Evolutionary conservation across 92 coral and sea anemone species (phyloP).

Genomic region (Paramuricea clavata): DNA sequence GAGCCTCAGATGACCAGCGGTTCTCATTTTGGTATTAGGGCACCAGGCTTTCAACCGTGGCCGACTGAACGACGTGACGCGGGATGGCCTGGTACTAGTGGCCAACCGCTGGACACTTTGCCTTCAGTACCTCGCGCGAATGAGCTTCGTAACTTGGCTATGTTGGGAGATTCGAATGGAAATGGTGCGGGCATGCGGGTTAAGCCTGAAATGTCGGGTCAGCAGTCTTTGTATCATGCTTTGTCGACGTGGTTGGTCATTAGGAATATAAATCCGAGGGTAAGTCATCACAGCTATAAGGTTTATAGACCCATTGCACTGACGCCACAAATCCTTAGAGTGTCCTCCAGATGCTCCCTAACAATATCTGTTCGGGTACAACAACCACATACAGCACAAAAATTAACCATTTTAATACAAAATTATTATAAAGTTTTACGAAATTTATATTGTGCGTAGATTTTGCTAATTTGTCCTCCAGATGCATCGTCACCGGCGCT

Average conservation of each 20-base stretch:
- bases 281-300: constrained; percentile 51
- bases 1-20: constrained; percentile 64
- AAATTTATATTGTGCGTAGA: too few relatives aligned
- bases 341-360: too few relatives aligned
- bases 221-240: constrained; percentile 37
- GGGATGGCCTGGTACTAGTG: constrained; percentile 41
- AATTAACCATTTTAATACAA: too few relatives aligned
- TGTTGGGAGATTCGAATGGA: constrained; percentile 1
- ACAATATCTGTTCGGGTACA: too few relatives aligned
- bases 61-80: constrained; percentile 32
- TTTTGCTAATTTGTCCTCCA: too few relatives aligned
- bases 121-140: constrained; percentile 23
- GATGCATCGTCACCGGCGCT: too few relatives aligned
- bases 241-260: constrained; percentile 98
- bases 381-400: too few relatives aligned
- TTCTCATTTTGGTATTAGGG: constrained; percentile 25
- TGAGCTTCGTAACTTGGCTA: constrained; percentile 28
- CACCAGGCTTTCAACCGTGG: constrained; percentile 12
- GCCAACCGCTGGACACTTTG: constrained; percentile 46
- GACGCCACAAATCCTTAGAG: too few relatives aligned
- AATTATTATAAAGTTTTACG: too few relatives aligned
- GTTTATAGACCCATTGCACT: too few relatives aligned
- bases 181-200: not conserved
- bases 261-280: constrained; percentile 91
- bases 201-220: constrained; percentile 21